Evolutionary conservation across 2,113 vertebrate species (phyloP).

Genomic region (Ptilorrhoa leucosticta): DNA sequence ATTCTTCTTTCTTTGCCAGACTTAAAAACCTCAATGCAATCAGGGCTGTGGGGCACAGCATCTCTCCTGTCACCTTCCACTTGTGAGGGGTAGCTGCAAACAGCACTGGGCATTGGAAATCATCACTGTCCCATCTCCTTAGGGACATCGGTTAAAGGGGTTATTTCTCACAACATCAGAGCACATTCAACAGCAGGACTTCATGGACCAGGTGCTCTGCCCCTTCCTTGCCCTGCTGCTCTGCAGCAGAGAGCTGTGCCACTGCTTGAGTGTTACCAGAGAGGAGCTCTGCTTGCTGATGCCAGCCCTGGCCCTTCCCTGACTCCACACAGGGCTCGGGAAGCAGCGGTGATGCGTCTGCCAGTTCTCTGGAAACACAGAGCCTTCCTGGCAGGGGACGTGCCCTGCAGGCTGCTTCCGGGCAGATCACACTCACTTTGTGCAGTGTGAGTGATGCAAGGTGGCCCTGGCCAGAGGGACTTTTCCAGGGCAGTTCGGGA

Average conservation of each 20-base stretch:
- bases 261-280: too few species aligned
- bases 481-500: not conserved
- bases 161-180: not conserved
- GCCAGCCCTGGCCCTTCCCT: not conserved
- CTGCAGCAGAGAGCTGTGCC: fast-evolving
- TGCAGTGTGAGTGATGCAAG: not conserved
- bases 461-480: not conserved
- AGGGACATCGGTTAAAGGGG: not conserved
- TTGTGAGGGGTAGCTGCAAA: not conserved
- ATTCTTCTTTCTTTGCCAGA: not conserved
- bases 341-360: not conserved
- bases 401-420: fast-evolving
- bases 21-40: not conserved
- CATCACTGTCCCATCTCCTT: not conserved
- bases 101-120: not conserved
- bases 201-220: not conserved
- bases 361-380: not conserved
- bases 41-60: too few species aligned
- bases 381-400: not conserved
- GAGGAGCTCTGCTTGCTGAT: not conserved
- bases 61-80: not conserved
- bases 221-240: not conserved
- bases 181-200: not conserved
- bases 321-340: not conserved
- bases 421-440: not conserved